Evolutionary conservation across 2,888 invertebrate species (phyloP).

Genomic region (Andrena bucephala): DNA sequence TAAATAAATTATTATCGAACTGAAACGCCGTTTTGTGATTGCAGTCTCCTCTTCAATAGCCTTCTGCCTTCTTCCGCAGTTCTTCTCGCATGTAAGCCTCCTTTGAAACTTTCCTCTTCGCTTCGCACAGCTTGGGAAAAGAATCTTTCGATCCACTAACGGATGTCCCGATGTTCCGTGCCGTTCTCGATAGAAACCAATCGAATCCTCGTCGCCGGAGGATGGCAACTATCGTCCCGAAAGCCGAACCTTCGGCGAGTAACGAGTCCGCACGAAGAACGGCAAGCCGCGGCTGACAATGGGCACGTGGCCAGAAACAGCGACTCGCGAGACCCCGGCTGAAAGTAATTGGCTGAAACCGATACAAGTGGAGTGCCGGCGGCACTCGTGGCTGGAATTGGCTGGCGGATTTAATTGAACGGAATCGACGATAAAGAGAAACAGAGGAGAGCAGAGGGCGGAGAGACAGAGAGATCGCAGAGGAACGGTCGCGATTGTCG

Average conservation of each 20-base stretch:
- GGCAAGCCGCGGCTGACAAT: conserved; percentile 63
- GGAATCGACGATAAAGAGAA: conserved; percentile 64
- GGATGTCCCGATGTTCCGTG: too few relatives aligned
- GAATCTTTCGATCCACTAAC: background rate
- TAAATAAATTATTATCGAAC: conserved; percentile 76
- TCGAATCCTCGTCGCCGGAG: background rate
- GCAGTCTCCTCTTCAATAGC: background rate
- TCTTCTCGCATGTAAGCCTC: background rate
- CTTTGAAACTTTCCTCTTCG: background rate
- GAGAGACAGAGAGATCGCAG: conserved; percentile 6
- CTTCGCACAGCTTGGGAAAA: too few relatives aligned
- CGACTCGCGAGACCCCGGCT: conserved; percentile 55
- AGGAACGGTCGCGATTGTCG: conserved; percentile 46
- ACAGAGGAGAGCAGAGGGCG: conserved; percentile 15
- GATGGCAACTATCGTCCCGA: too few relatives aligned
- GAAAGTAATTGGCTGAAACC: conserved; percentile 79
- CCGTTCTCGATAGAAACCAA: too few relatives aligned
- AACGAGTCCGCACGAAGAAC: conserved; percentile 36
- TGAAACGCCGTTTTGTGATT: conserved; percentile 14
- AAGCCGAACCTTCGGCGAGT: background rate
- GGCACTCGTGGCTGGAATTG: conserved; percentile 65
- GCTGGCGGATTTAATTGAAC: conserved; percentile 70
- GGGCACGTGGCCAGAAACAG: conserved; percentile 69
- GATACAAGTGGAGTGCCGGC: conserved; percentile 77
- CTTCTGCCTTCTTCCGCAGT: background rate